phyloP scores from a whole-genome alignment of 2,888 invertebrate species.

The Lissocephala sabroskyi region DNA sequence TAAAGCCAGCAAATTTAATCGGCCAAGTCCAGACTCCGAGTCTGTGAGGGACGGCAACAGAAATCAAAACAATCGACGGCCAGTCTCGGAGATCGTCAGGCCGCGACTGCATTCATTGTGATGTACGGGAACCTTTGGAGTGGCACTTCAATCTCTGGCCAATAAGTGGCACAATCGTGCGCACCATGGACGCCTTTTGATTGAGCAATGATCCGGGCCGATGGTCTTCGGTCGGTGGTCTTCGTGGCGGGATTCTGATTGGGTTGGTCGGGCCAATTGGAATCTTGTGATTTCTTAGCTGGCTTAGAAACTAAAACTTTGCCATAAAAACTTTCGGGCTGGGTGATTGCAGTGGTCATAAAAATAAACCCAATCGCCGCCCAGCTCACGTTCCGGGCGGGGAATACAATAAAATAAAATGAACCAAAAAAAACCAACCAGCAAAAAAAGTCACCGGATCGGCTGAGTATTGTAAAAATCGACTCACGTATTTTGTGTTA shows the following conservation, averaged over 20 bases:
- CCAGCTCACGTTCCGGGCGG: conserved; percentile 52
- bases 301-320: too few relatives aligned
- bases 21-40: too few relatives aligned
- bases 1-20: conserved; percentile 59
- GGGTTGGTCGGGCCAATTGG: conserved; percentile 8
- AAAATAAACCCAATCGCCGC: conserved; percentile 53
- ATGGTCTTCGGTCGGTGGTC: too few relatives aligned
- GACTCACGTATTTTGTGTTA: conserved; percentile 64
- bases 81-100: conserved; percentile 12
- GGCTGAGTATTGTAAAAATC: conserved; percentile 38
- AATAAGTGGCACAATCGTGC: conserved; percentile 64
- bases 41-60: conserved; percentile 6
- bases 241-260: conserved; percentile 12
- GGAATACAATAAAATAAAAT: conserved; percentile 39
- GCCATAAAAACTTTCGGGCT: background rate
- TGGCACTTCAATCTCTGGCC: conserved; percentile 23
- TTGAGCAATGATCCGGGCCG: conserved; percentile 58
- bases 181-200: conserved; percentile 55
- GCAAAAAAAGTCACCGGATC: conserved; percentile 17
- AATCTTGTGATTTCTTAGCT: too few relatives aligned
- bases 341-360: conserved; percentile 33
- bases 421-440: conserved; percentile 8
- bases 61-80: conserved; percentile 39
- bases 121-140: background rate
- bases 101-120: background rate